Percentiles rank a stretch among this genome's conserved stretches.
These are phyloP conservation scores for Acleris laterana DNA, from an alignment of 2,888 invertebrate species.

Conservation along the genomic window DNA sequence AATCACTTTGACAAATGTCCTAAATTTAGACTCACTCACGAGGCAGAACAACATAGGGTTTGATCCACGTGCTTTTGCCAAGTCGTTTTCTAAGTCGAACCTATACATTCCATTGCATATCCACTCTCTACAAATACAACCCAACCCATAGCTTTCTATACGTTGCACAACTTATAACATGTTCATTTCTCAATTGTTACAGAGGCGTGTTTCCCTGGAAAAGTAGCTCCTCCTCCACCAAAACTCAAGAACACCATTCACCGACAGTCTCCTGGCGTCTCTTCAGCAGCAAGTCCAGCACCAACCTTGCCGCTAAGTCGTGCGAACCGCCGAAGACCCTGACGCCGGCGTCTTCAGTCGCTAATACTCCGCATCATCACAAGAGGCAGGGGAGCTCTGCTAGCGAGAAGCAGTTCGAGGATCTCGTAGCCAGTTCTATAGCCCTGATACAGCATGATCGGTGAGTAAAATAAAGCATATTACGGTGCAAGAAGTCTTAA, in stretches of 20 bases:
- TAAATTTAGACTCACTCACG: no score
- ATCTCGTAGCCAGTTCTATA: slow-evolving; percentile 88
- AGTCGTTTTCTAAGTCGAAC: no score
- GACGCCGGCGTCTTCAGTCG: slow-evolving; percentile 67
- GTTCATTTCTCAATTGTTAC: slow-evolving; percentile 56
- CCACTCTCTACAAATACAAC: no score
- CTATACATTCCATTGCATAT: no score
- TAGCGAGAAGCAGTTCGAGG: slow-evolving; percentile 82
- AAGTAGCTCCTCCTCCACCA: slow-evolving; percentile 65
- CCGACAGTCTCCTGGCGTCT: slow-evolving; percentile 66
- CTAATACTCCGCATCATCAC: slow-evolving; percentile 75
- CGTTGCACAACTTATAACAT: background rate
- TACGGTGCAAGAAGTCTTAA: no score
- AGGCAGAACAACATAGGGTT: no score
- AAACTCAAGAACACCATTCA: slow-evolving; percentile 58
- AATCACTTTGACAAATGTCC: no score
- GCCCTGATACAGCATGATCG: slow-evolving; percentile 89
- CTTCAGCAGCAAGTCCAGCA: slow-evolving; percentile 74
- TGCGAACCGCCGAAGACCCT: slow-evolving; percentile 65
- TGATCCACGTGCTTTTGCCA: no score
- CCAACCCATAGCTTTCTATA: no score
- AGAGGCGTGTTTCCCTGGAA: slow-evolving; percentile 85
- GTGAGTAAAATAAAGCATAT: slow-evolving; percentile 55
- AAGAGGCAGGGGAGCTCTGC: slow-evolving; percentile 78
- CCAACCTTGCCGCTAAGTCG: slow-evolving; percentile 63